phyloP scores from a whole-genome alignment of 2,797 vertebrate species.

The Pangasius djambal region DNA sequence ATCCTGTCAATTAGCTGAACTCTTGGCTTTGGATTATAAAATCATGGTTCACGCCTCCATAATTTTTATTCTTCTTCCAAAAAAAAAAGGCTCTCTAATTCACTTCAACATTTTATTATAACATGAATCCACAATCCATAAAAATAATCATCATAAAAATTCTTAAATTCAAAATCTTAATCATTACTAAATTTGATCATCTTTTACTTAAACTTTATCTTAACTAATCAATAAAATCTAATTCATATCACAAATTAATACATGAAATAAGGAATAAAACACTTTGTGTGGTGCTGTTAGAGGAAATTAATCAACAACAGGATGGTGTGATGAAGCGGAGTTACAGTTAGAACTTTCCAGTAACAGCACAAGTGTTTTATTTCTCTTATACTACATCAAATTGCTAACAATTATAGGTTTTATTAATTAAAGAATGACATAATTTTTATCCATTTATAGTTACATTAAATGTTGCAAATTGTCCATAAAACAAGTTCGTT shows the following conservation, averaged over 20 bases:
- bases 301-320: background rate
- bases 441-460: background rate
- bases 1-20: constrained; percentile 9
- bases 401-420: no score
- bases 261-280: background rate
- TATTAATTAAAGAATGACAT: background rate
- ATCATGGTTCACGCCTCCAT: background rate
- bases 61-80: background rate
- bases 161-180: no score
- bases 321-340: background rate
- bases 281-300: background rate
- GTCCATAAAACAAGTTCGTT: background rate
- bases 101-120: background rate
- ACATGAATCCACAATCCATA: background rate
- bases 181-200: background rate
- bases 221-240: background rate
- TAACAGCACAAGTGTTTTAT: background rate
- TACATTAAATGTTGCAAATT: background rate
- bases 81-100: background rate
- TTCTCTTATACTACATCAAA: background rate
- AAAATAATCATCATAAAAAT: no score
- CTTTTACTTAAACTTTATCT: background rate
- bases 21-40: background rate
- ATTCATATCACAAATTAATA: background rate
- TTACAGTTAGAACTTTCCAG: background rate